phyloP scores from a whole-genome alignment of 2,797 vertebrate species.

The Columba guinea region DNA sequence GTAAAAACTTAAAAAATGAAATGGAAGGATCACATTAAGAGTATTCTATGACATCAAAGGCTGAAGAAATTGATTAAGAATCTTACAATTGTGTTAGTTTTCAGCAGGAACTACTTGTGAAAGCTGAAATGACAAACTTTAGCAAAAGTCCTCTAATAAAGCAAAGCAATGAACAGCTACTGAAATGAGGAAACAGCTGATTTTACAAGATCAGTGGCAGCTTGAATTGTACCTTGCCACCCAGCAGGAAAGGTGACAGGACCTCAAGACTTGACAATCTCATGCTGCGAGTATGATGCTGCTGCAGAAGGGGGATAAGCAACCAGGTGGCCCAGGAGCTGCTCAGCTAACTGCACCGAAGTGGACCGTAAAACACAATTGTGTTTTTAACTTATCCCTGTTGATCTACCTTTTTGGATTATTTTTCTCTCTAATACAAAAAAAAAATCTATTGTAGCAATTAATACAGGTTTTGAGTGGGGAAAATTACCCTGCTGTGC shows the following conservation, averaged over 20 bases:
- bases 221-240: not conserved
- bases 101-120: not conserved
- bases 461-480: not conserved
- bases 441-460: not conserved
- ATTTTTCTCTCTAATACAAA: not conserved
- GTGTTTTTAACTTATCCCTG: not conserved
- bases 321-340: not conserved
- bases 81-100: not conserved
- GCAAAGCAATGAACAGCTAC: not conserved
- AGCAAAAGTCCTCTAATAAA: not conserved
- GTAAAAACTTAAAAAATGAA: not conserved
- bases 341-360: not conserved
- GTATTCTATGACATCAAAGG: not conserved
- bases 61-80: not conserved
- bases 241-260: conserved; percentile 24
- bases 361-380: not conserved
- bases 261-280: not conserved
- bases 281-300: conserved; percentile 11
- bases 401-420: not conserved
- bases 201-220: not conserved
- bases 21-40: not conserved
- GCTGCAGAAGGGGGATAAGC: not conserved
- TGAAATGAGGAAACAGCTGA: not conserved
- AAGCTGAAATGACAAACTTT: not conserved
- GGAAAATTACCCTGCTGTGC: not conserved